Conservation (phyloP, 2,797 vertebrate species). For the Alauda arvensis region DNA sequence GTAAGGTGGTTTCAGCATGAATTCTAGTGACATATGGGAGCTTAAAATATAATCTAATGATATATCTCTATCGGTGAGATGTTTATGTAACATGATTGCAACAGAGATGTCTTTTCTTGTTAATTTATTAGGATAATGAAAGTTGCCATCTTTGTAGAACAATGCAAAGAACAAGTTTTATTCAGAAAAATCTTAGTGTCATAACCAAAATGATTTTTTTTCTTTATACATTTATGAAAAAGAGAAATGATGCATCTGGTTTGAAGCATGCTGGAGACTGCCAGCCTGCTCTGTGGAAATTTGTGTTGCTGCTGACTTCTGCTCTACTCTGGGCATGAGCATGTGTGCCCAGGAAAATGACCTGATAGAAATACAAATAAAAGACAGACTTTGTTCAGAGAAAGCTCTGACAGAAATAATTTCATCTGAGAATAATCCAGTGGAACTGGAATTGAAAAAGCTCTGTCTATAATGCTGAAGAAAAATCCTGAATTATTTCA, state of each 20-base stretch:
- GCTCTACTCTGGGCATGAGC: background rate
- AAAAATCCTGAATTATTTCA: background rate
- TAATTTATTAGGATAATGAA: conserved; percentile 64
- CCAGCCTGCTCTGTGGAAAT: background rate
- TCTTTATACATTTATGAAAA: background rate
- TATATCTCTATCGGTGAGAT: conserved; percentile 53
- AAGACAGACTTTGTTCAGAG: background rate
- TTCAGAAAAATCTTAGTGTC: background rate
- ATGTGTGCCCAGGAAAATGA: background rate
- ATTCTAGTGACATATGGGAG: conserved; percentile 68
- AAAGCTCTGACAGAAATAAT: background rate
- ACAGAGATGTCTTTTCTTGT: conserved; percentile 53
- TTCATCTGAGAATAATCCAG: background rate
- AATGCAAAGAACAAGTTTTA: background rate
- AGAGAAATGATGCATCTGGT: background rate
- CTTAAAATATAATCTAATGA: conserved; percentile 73
- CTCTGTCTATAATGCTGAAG: background rate
- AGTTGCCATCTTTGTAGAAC: conserved; percentile 8
- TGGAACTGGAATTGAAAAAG: background rate
- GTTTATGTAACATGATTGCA: conserved; percentile 69
- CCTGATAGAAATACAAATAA: background rate
- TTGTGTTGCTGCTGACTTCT: background rate
- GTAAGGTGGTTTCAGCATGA: conserved; percentile 63
- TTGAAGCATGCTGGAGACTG: background rate
- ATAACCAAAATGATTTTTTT: background rate